Percentiles rank a stretch among this genome's conserved stretches.
Evolutionary conservation across 1,140 invertebrate genomes (phyloP).

Genomic region (Chrysomallon squamiferum): DNA sequence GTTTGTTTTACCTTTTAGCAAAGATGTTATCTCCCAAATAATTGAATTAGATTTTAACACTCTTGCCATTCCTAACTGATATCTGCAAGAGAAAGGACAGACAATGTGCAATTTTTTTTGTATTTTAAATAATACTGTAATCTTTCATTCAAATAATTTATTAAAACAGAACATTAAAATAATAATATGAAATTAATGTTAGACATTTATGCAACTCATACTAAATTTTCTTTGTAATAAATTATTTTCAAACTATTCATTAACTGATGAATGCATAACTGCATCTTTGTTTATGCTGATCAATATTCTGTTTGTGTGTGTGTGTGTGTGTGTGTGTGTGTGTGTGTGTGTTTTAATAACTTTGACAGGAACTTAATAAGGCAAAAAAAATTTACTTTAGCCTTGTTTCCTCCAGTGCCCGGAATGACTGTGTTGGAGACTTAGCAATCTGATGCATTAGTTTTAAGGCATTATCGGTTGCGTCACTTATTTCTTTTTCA

Average conservation of each 20-base stretch:
- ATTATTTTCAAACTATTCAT: too few relatives aligned
- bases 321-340: too few relatives aligned
- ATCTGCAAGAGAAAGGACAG: neutral
- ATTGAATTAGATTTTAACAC: neutral
- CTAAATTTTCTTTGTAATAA: too few relatives aligned
- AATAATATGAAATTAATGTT: too few relatives aligned
- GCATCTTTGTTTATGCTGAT: too few relatives aligned
- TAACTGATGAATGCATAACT: too few relatives aligned
- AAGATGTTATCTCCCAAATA: neutral
- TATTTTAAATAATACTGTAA: neutral
- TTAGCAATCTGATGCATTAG: neutral
- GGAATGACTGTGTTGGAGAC: slow-evolving; percentile 3
- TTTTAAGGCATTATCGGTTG: neutral
- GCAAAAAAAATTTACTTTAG: slow-evolving; percentile 6
- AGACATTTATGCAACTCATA: too few relatives aligned
- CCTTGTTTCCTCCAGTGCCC: slow-evolving; percentile 5
- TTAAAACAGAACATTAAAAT: too few relatives aligned
- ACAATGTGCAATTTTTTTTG: neutral
- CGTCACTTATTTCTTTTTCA: slow-evolving; percentile 10
- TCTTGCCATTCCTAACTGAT: neutral
- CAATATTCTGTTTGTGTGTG: too few relatives aligned
- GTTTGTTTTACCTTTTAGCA: neutral
- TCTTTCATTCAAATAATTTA: too few relatives aligned
- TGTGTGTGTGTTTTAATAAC: too few relatives aligned
- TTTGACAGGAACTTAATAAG: too few relatives aligned